Conservation (phyloP, 2,888 invertebrate species). For the Ophion ventricosus region DNA sequence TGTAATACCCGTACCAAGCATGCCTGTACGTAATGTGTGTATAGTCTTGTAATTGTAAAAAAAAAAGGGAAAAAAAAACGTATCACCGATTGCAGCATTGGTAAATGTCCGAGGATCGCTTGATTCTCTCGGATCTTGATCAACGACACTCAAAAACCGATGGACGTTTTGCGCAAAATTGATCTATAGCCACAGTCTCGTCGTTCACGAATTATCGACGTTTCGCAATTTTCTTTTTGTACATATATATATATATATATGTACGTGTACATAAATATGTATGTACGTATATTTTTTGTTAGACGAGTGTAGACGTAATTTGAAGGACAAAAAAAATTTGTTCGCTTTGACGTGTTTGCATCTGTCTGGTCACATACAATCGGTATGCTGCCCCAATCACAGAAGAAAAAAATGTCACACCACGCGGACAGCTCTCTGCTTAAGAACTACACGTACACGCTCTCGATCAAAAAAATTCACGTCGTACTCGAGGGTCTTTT, state of each 20-base stretch:
- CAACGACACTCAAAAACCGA: conserved; percentile 90
- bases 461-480: conserved; percentile 70
- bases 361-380: conserved; percentile 86
- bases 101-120: conserved; percentile 76
- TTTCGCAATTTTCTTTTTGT: conserved; percentile 19
- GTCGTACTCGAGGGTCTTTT: conserved; percentile 61
- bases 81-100: conserved; percentile 23
- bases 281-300: conserved; percentile 24
- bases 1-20: conserved; percentile 35
- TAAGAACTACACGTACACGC: conserved; percentile 73
- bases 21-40: conserved; percentile 49
- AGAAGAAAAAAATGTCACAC: conserved; percentile 93
- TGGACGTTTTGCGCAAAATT: conserved; percentile 83
- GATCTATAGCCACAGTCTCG: conserved; percentile 44
- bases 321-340: conserved; percentile 16
- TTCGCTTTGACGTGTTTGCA: conserved; percentile 66
- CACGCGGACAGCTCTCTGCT: conserved; percentile 83
- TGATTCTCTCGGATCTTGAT: conserved; percentile 71
- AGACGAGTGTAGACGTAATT: conserved; percentile 9
- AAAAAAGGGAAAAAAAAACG: conserved; percentile 21
- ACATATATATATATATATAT: conserved; percentile 10
- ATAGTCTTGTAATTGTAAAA: conserved; percentile 5
- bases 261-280: too few relatives aligned
- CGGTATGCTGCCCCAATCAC: conserved; percentile 94
- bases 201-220: conserved; percentile 40